These are phyloP conservation scores for Meta bourneti DNA, from an alignment of 2,888 invertebrate species.

Conservation along the genomic window DNA sequence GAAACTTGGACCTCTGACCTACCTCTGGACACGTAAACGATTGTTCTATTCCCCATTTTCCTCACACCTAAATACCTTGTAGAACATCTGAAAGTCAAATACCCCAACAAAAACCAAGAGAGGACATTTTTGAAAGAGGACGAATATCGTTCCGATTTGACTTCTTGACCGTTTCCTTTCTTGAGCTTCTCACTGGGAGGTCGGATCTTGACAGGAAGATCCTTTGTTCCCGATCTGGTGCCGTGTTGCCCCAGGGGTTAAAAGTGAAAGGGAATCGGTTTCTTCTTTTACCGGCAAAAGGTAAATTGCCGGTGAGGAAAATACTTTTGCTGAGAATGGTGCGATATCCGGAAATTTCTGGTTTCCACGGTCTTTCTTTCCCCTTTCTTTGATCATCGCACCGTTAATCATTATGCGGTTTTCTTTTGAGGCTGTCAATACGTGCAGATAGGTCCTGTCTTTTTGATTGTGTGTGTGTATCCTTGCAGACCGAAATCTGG, in stretches of 20 bases:
- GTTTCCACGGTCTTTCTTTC: no score
- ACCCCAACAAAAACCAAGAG: not conserved
- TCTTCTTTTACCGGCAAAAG: not conserved
- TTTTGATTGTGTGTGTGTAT: not conserved
- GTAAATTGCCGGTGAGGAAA: slow-evolving; percentile 36
- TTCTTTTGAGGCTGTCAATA: slow-evolving; percentile 45
- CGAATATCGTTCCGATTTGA: not conserved
- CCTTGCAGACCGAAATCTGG: not conserved
- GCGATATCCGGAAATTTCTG: slow-evolving; percentile 44
- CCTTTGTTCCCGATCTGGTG: not conserved
- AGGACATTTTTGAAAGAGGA: not conserved
- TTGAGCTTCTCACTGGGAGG: slow-evolving; percentile 44
- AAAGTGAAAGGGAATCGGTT: not conserved
- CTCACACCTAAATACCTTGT: slow-evolving; percentile 29
- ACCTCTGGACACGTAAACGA: not conserved
- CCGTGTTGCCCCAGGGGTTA: not conserved
- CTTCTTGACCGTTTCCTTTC: not conserved
- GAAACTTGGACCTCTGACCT: not conserved
- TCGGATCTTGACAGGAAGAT: slow-evolving; percentile 2
- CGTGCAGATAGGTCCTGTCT: not conserved
- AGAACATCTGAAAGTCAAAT: slow-evolving; percentile 33
- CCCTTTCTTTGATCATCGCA: slow-evolving; percentile 31
- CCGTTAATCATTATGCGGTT: slow-evolving; percentile 64
- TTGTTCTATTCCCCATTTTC: not conserved
- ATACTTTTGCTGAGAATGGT: not conserved